phyloP scores from a whole-genome alignment of 2,113 vertebrate species.

The Prunella himalayana region DNA sequence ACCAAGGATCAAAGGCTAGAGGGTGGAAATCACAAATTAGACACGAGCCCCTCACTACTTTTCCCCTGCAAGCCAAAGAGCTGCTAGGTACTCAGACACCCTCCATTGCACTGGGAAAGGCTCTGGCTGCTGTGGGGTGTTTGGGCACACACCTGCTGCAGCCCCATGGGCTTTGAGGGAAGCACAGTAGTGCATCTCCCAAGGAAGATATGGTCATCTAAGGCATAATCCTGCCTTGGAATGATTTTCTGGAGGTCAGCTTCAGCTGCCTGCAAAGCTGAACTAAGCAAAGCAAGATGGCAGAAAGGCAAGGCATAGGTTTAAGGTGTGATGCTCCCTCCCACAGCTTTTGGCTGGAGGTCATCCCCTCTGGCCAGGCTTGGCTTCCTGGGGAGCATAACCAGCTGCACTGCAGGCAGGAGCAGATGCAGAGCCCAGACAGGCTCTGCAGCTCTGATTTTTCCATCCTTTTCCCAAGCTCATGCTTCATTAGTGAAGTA shows the following conservation, averaged over 20 bases:
- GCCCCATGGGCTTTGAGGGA: not conserved
- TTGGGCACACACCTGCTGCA: not conserved
- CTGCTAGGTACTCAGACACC: not conserved
- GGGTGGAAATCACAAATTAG: not conserved
- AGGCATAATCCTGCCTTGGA: not conserved
- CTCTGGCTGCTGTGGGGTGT: not conserved
- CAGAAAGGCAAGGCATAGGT: not conserved
- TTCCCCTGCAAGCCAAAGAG: not conserved
- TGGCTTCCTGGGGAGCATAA: not conserved
- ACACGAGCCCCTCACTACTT: accelerated
- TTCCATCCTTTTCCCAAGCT: not conserved
- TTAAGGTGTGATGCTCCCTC: not conserved
- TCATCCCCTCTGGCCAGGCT: not conserved
- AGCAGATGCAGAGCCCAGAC: not conserved
- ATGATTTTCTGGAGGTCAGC: not conserved
- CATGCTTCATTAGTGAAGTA: not conserved
- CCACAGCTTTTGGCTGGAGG: not conserved
- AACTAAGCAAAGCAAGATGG: not conserved
- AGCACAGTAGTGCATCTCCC: not conserved
- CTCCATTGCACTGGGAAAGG: accelerated
- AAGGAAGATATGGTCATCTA: not conserved
- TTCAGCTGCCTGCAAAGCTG: not conserved
- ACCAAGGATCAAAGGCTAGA: not conserved
- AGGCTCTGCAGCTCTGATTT: not conserved
- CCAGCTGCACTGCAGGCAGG: not conserved